These are phyloP conservation scores for Acanthopleura granulata DNA, from an alignment of 2,888 invertebrate species.

Conservation along the genomic window DNA sequence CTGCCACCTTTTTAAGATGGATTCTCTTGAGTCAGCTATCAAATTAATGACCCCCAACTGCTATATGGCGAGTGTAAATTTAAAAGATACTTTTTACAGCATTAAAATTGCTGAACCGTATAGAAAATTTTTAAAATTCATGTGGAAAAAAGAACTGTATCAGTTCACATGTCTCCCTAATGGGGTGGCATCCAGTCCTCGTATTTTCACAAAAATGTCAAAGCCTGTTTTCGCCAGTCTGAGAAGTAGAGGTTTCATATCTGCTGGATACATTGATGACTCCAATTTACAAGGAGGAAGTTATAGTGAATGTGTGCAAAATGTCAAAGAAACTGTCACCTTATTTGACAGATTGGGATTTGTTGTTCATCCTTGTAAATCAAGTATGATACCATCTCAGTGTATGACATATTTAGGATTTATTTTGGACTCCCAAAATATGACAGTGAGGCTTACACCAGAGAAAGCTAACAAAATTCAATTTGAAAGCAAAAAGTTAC, in stretches of 20 bases:
- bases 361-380: constrained; percentile 28
- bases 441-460: background rate
- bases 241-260: constrained; percentile 22
- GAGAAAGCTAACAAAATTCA: background rate
- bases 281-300: constrained; percentile 21
- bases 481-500: constrained; percentile 12
- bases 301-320: constrained; percentile 22
- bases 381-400: constrained; percentile 17
- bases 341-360: constrained; percentile 23
- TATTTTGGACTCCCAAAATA: background rate
- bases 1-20: too few species aligned
- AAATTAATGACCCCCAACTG: background rate
- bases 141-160: constrained; percentile 25
- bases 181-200: constrained; percentile 28
- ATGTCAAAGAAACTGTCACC: constrained; percentile 20
- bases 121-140: constrained; percentile 30
- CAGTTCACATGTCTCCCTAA: constrained; percentile 32
- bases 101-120: constrained; percentile 22
- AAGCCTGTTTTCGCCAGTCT: constrained; percentile 32
- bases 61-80: constrained; percentile 27
- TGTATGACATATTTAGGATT: background rate
- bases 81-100: constrained; percentile 33
- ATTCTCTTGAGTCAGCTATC: too few species aligned
- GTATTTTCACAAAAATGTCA: constrained; percentile 31
- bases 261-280: constrained; percentile 34